Percentiles rank a stretch among this genome's conserved stretches.
Conservation (phyloP, 2,797 vertebrate genomes). For the Squalus acanthias region DNA sequence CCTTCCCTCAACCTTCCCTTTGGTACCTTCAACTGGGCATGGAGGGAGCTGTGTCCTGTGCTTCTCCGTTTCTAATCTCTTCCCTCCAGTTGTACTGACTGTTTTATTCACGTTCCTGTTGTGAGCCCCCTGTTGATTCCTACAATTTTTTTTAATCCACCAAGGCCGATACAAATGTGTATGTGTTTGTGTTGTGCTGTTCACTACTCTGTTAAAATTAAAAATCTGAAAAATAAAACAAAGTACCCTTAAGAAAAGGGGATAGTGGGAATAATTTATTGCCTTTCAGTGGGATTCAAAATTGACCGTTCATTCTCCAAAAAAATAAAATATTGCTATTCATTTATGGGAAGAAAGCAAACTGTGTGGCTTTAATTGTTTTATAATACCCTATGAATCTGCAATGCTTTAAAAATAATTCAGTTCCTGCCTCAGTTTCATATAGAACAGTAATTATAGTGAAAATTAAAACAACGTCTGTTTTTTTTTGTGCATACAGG, state of each 20-base stretch:
- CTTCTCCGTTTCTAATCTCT: neutral
- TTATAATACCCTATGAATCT: neutral
- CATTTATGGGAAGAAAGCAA: neutral
- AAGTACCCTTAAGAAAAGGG: neutral
- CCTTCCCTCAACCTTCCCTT: neutral
- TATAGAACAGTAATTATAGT: neutral
- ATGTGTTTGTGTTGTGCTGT: neutral
- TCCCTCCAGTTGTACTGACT: neutral
- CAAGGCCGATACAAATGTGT: neutral
- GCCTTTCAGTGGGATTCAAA: neutral
- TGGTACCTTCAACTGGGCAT: neutral
- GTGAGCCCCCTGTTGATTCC: neutral
- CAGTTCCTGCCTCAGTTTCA: neutral
- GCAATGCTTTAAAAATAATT: neutral
- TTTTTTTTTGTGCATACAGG: neutral
- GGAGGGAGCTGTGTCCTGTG: neutral
- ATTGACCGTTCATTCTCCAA: neutral
- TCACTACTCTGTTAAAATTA: neutral
- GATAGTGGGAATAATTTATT: neutral
- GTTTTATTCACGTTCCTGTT: neutral
- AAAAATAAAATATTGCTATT: neutral
- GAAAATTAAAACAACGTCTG: neutral
- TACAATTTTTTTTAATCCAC: neutral
- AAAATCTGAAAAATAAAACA: neutral
- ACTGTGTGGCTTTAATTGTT: neutral